phyloP scores from a whole-genome alignment of 2,113 vertebrate genomes.

The Neoarius graeffei region DNA sequence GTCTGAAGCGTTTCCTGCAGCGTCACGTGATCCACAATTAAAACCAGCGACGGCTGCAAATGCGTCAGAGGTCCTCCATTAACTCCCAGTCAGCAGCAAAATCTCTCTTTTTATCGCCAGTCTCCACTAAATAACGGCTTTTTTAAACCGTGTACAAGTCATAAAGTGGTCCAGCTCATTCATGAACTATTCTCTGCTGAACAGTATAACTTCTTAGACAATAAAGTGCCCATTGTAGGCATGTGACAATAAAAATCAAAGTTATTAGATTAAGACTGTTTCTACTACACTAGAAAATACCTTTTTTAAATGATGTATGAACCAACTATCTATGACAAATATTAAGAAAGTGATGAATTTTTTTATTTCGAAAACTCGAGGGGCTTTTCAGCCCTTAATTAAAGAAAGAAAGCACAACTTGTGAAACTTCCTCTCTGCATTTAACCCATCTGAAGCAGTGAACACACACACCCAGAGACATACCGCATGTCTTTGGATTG shows the following conservation, averaged over 20 bases:
- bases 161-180: not conserved
- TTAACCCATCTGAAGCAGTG: too few relatives aligned
- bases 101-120: not conserved
- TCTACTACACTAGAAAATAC: too few relatives aligned
- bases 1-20: not conserved
- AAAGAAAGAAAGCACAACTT: too few relatives aligned
- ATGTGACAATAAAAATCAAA: not conserved
- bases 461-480: too few relatives aligned
- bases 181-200: not conserved
- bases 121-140: not conserved
- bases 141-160: not conserved
- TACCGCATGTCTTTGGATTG: too few relatives aligned
- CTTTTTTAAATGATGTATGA: too few relatives aligned
- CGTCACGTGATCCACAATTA: not conserved
- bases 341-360: too few relatives aligned
- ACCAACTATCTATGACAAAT: too few relatives aligned
- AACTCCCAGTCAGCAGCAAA: not conserved
- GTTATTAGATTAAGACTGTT: too few relatives aligned
- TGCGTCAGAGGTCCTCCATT: not conserved
- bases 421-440: too few relatives aligned
- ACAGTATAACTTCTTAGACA: not conserved
- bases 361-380: too few relatives aligned
- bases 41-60: not conserved
- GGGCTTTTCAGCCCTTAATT: too few relatives aligned
- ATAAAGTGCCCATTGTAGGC: not conserved